Conservation (phyloP, 2,888 invertebrate genomes). For the Ochropacha duplaris region DNA sequence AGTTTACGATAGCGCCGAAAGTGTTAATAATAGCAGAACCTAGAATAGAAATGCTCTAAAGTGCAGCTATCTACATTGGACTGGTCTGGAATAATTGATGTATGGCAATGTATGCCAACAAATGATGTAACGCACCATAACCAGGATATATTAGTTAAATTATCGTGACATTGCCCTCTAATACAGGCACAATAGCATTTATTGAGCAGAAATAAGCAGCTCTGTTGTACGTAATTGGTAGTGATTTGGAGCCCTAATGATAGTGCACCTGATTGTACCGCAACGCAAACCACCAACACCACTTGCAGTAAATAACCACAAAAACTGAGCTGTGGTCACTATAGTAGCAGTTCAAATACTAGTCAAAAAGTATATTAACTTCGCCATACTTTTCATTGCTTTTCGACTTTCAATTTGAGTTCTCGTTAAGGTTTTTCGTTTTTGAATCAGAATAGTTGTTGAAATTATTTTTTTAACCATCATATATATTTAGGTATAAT, state of each 20-base stretch:
- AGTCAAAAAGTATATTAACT: not conserved
- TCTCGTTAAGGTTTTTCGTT: too few relatives aligned
- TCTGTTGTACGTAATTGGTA: slow-evolving; percentile 54
- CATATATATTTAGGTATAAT: too few relatives aligned
- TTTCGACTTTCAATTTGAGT: not conserved
- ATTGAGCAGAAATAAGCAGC: slow-evolving; percentile 51
- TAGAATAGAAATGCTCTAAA: too few relatives aligned
- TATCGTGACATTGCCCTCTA: slow-evolving; percentile 50
- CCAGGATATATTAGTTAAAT: slow-evolving; percentile 39
- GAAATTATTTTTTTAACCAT: too few relatives aligned
- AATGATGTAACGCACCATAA: slow-evolving; percentile 32
- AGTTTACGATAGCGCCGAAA: too few relatives aligned
- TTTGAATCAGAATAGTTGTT: too few relatives aligned
- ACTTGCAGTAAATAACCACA: slow-evolving; percentile 38
- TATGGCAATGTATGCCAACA: slow-evolving; percentile 10
- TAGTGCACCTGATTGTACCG: slow-evolving; percentile 40
- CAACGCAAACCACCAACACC: too few relatives aligned
- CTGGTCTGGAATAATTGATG: slow-evolving; percentile 6
- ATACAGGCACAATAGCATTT: slow-evolving; percentile 47
- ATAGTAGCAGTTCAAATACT: slow-evolving; percentile 11
- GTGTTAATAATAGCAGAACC: too few relatives aligned
- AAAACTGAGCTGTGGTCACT: slow-evolving; percentile 24
- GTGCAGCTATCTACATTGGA: too few relatives aligned
- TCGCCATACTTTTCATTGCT: not conserved
- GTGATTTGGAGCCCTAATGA: slow-evolving; percentile 56